Conservation (phyloP, 1,140 invertebrate species). For the Euwallacea similis region DNA sequence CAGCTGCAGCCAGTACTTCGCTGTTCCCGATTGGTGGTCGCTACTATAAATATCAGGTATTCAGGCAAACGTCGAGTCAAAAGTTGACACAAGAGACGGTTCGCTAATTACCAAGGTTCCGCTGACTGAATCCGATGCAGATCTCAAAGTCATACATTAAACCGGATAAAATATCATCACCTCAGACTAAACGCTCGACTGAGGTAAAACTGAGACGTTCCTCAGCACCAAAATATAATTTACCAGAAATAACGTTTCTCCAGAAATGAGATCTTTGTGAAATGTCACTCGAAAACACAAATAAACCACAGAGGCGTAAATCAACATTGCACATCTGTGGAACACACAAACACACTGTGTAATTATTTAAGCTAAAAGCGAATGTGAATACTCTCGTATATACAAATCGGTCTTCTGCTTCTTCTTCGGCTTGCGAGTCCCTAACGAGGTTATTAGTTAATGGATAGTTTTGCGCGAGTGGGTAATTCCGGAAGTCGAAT, state of each 20-base stretch:
- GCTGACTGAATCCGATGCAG: slow-evolving; percentile 5
- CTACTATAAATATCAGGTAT: too few species aligned
- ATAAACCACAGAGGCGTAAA: slow-evolving; percentile 30
- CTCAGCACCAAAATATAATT: slow-evolving; percentile 32
- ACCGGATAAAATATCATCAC: slow-evolving; percentile 31
- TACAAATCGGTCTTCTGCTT: slow-evolving; percentile 27
- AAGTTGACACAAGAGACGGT: not conserved
- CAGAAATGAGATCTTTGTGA: slow-evolving; percentile 34
- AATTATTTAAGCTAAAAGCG: slow-evolving; percentile 30
- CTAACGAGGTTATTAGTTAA: slow-evolving; percentile 20
- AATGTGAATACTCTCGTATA: slow-evolving; percentile 7
- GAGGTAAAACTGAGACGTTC: slow-evolving; percentile 31
- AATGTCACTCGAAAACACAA: slow-evolving; percentile 35
- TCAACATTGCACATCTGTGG: slow-evolving; percentile 34
- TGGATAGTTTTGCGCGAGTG: not conserved
- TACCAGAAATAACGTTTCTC: slow-evolving; percentile 35
- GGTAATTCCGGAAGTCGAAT: not conserved
- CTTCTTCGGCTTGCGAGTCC: not conserved
- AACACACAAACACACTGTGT: slow-evolving; percentile 28
- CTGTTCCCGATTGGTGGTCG: too few species aligned
- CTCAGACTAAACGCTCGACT: slow-evolving; percentile 33
- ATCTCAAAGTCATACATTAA: slow-evolving; percentile 27
- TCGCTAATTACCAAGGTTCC: slow-evolving; percentile 14
- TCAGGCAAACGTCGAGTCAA: too few species aligned
- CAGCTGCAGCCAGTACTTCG: too few species aligned